These are phyloP conservation scores for Amblyornis subalaris DNA, from an alignment of 2,113 vertebrate species.

Conservation along the genomic window DNA sequence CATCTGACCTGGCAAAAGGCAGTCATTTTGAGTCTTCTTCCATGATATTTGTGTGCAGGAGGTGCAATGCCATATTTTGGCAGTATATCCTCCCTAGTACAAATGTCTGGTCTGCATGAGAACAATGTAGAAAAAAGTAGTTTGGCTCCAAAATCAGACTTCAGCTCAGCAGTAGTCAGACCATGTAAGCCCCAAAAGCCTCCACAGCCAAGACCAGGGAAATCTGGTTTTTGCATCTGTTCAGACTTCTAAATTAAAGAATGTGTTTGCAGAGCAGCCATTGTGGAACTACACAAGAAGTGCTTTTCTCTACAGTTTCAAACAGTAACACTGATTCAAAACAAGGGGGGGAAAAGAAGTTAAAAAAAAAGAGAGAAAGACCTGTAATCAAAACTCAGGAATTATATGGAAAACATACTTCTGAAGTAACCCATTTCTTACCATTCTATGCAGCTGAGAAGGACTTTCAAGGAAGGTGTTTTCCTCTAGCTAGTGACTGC, in stretches of 20 bases:
- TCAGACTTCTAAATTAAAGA: not conserved
- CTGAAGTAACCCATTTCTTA: not conserved
- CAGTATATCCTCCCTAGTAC: not conserved
- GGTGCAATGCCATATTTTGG: not conserved
- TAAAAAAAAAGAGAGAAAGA: not conserved
- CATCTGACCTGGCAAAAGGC: not conserved
- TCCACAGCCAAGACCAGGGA: not conserved
- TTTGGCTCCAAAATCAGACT: slow-evolving; percentile 45
- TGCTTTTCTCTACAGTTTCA: not conserved
- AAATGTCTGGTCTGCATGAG: slow-evolving; percentile 31
- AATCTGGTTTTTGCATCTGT: slow-evolving; percentile 3
- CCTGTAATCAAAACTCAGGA: not conserved
- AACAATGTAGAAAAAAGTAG: not conserved
- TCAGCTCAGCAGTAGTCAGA: slow-evolving; percentile 41
- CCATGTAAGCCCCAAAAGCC: slow-evolving; percentile 27
- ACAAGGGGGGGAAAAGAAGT: not conserved
- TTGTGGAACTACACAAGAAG: not conserved
- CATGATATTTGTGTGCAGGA: not conserved
- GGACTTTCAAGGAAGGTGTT: not conserved
- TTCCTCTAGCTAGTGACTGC: not conserved
- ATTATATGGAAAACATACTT: not conserved
- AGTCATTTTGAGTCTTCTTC: not conserved
- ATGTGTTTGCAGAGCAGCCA: not conserved
- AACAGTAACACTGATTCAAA: not conserved
- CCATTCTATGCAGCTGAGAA: not conserved